Percentiles rank a stretch among this genome's conserved stretches.
Evolutionary conservation across 35 echinoderm and acorn worm genomes (phyloP).

Genomic region (Lytechinus pictus): DNA sequence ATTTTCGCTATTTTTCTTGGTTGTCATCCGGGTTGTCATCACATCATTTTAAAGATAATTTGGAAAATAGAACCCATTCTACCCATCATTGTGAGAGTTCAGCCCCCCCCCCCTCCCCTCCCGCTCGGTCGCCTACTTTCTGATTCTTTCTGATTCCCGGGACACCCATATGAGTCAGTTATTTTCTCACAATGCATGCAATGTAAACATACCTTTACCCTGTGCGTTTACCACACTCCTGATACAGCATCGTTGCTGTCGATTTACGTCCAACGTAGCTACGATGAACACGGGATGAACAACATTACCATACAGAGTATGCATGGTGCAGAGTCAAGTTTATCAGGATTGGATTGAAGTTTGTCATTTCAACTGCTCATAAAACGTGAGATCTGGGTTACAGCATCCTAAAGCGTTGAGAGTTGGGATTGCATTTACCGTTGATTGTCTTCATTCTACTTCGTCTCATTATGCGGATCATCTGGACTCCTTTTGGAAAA

Average conservation of each 20-base stretch:
- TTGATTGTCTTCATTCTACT: not conserved
- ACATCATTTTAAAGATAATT: too few relatives aligned
- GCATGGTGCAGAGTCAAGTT: not conserved
- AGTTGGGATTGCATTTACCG: not conserved
- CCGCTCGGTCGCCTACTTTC: not conserved
- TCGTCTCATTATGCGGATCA: not conserved
- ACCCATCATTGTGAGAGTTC: too few relatives aligned
- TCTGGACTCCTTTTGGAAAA: not conserved
- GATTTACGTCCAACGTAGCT: not conserved
- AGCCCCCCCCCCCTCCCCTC: not conserved
- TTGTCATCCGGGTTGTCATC: too few relatives aligned
- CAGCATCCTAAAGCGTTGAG: too few relatives aligned
- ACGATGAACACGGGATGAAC: not conserved
- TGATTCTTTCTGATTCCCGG: not conserved
- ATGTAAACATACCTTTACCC: conserved; percentile 1
- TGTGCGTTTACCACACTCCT: too few relatives aligned
- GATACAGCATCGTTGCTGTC: not conserved
- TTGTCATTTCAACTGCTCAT: not conserved
- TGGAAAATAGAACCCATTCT: too few relatives aligned
- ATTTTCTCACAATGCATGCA: not conserved
- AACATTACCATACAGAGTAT: not conserved
- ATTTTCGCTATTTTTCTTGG: too few relatives aligned
- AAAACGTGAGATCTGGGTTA: not conserved
- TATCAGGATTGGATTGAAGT: not conserved
- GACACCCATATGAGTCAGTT: not conserved